Base-by-base conservation (phyloP, 1,140 invertebrate genomes). In the Cydia splendana region DNA sequence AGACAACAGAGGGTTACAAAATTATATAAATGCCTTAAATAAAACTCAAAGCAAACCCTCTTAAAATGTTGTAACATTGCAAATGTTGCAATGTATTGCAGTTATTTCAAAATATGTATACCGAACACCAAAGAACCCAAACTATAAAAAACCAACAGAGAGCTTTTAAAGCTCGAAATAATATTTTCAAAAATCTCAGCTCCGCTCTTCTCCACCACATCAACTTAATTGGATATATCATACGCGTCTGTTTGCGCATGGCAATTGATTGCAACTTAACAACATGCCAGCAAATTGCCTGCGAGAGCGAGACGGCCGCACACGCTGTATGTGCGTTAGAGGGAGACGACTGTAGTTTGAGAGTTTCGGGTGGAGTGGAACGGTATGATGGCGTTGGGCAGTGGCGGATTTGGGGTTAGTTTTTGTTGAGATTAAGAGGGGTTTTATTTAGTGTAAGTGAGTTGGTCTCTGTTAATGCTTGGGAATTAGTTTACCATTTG, bases 191-290 rank as follows among this genome's bases (percentile, higher is more conserved):
- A 87, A 82, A 76, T 75, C 34, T 78, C 85, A 89, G 65, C 76
- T 85, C 75, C 85, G n/a, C 24, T 79, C 48, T 79, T 86, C 74
- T 86, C 2, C 67, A 45, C 75, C 67, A 80, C 80, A 73, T 75
- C 85, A 76, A 87, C 88, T 91, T 93, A 93, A 93, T 93, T 92
- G 91, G 91, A 93, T 93, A 92, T 93, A 93, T 93, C 91, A 93
- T 93, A 93, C 89, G 90, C 88, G 89, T 92, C 89, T 93, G 91
- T 93, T 93, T 93, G 91, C 91, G 88, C 91, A 91, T 90, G 90
- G 81, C 90, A 93, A 93, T 93, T 93, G 91, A 93, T 93, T 93
- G 91, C 90, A 89, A 89, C 86, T 89, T 91, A 92, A 91, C 88
- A 90, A 90, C 90, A 88, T 88, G 85, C 86, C 85, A 87, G 89